Percentiles rank a stretch among this genome's conserved stretches.
Conservation (phyloP, 2,113 vertebrate species). For the Aphyosemion australe region DNA sequence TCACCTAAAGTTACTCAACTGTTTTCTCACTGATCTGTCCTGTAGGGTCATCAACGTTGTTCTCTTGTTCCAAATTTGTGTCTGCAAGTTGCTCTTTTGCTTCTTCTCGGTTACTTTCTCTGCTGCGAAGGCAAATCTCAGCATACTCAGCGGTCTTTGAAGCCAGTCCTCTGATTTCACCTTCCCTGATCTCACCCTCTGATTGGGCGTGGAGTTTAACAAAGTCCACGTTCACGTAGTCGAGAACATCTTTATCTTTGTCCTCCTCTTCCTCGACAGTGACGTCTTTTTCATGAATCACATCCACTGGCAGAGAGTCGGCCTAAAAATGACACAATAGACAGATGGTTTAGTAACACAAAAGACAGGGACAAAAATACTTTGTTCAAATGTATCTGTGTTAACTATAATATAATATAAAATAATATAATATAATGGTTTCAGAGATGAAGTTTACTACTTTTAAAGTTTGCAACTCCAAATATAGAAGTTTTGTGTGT, state of each 20-base stretch:
- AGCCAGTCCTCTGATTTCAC: constrained; percentile 19
- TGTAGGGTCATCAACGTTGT: not conserved
- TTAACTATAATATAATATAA: too few relatives aligned
- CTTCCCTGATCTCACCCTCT: not conserved
- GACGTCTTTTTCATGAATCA: constrained; percentile 33
- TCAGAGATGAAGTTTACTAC: too few relatives aligned
- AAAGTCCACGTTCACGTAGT: constrained; percentile 34
- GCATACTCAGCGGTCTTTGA: constrained; percentile 33
- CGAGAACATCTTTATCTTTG: constrained; percentile 9
- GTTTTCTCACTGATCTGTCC: not conserved
- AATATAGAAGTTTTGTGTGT: too few relatives aligned
- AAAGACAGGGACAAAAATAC: too few relatives aligned
- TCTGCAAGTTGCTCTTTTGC: not conserved
- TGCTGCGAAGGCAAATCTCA: constrained; percentile 16
- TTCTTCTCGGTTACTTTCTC: not conserved
- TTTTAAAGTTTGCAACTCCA: too few relatives aligned
- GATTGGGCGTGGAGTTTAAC: constrained; percentile 16
- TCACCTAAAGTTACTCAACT: not conserved
- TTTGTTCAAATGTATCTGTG: too few relatives aligned
- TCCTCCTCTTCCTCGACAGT: constrained; percentile 4
- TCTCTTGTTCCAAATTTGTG: not conserved
- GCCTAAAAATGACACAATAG: constrained; percentile 24
- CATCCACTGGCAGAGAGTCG: constrained; percentile 13
- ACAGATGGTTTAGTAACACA: not conserved
- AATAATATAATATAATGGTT: not conserved